These are phyloP conservation scores for Pollimyrus isidori DNA, from an alignment of 2,113 vertebrate genomes.

Conservation along the genomic window DNA sequence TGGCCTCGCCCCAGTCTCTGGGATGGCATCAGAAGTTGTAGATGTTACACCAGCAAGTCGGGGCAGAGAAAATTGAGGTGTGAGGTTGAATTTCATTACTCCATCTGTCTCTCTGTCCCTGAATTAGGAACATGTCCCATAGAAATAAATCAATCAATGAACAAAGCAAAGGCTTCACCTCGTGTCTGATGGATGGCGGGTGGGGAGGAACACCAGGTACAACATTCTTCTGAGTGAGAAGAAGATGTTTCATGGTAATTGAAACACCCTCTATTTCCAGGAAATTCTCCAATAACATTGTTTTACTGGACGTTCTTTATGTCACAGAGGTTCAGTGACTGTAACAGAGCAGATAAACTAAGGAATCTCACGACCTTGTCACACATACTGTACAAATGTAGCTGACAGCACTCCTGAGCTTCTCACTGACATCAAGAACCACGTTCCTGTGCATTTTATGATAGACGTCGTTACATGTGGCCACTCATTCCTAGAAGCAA, in stretches of 20 bases:
- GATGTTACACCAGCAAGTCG: background rate
- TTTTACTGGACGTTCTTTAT: background rate
- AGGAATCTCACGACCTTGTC: background rate
- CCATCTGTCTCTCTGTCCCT: background rate
- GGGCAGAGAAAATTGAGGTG: background rate
- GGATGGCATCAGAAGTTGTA: background rate
- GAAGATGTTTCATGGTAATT: background rate
- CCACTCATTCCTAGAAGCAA: background rate
- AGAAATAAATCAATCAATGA: background rate
- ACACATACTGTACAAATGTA: background rate
- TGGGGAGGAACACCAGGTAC: background rate
- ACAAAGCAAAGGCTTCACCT: background rate
- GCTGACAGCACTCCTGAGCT: background rate
- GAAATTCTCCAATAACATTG: background rate
- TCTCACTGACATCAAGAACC: background rate
- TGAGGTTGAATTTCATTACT: background rate
- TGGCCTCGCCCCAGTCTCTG: background rate
- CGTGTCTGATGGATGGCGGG: background rate
- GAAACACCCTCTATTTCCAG: background rate
- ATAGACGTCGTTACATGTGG: background rate
- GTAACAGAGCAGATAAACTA: background rate
- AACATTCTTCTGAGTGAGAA: background rate
- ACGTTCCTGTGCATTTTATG: background rate
- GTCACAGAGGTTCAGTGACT: background rate
- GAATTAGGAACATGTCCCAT: too few species aligned